Conservation (phyloP, 2,888 invertebrate genomes). For the Biston betularia region DNA sequence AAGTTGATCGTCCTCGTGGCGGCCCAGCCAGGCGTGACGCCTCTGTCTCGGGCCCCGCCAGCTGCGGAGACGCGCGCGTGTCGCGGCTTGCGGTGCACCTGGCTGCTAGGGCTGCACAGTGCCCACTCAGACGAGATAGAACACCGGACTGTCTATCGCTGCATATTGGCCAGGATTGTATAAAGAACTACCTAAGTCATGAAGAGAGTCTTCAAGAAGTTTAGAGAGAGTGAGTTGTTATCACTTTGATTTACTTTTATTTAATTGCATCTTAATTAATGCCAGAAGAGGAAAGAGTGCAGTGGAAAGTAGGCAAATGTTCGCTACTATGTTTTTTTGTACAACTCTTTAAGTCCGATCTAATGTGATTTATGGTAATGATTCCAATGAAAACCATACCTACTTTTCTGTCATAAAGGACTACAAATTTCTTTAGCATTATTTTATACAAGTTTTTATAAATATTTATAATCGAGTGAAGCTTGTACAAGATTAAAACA, state of each 20-base stretch:
- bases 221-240: conserved; percentile 73
- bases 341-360: no score
- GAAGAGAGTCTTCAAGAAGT: conserved; percentile 73
- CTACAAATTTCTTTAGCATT: no score
- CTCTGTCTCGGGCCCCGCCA: conserved; percentile 42
- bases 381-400: no score
- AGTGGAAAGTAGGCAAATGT: no score
- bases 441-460: no score
- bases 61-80: conserved; percentile 69
- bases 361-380: no score
- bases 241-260: not conserved
- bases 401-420: no score
- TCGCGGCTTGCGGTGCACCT: conserved; percentile 58
- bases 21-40: conserved; percentile 65
- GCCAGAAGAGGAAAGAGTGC: no score
- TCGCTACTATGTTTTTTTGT: no score
- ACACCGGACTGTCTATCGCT: not conserved
- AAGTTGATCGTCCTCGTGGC: conserved; percentile 74
- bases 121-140: not conserved
- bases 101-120: conserved; percentile 30
- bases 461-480: no score
- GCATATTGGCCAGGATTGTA: not conserved
- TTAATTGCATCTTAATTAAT: no score
- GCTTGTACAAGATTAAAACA: conserved; percentile 28
- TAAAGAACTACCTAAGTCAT: conserved; percentile 50